A percentile compares a stretch with the other conserved stretches of the same genome.
phyloP scores from a whole-genome alignment of 2,113 vertebrate genomes.

The Scortum barcoo region DNA sequence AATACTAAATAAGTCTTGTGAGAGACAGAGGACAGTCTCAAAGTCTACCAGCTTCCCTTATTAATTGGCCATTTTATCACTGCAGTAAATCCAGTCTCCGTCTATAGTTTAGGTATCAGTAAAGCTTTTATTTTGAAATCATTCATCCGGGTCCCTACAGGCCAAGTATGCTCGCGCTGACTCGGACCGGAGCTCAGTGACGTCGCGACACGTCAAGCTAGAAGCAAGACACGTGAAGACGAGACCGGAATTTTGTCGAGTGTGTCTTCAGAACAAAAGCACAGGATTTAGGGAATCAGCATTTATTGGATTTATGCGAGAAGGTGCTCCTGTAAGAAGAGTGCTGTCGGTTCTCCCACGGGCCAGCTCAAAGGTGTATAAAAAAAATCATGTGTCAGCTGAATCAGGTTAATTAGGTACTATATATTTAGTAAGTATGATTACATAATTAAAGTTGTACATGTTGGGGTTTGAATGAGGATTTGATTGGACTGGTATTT shows the following conservation, averaged over 20 bases:
- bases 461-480: no score
- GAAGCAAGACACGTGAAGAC: accelerated
- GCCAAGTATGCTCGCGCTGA: conserved; percentile 61
- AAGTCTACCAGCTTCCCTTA: neutral
- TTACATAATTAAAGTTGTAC: neutral
- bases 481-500: no score
- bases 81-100: neutral
- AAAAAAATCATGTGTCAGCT: no score
- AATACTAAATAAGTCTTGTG: neutral
- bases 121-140: conserved; percentile 67
- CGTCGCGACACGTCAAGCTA: conserved; percentile 48
- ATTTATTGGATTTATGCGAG: neutral
- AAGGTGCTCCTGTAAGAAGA: neutral
- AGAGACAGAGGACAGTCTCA: neutral
- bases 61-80: neutral
- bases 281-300: no score
- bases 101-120: neutral
- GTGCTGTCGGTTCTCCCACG: neutral
- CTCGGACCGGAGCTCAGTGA: conserved; percentile 55
- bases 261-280: conserved; percentile 43
- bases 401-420: no score
- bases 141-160: conserved; percentile 65
- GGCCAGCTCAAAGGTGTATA: no score
- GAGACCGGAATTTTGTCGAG: neutral
- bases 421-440: neutral